Conservation (phyloP, 2,113 vertebrate species). For the Epinephelus fuscoguttatus region DNA sequence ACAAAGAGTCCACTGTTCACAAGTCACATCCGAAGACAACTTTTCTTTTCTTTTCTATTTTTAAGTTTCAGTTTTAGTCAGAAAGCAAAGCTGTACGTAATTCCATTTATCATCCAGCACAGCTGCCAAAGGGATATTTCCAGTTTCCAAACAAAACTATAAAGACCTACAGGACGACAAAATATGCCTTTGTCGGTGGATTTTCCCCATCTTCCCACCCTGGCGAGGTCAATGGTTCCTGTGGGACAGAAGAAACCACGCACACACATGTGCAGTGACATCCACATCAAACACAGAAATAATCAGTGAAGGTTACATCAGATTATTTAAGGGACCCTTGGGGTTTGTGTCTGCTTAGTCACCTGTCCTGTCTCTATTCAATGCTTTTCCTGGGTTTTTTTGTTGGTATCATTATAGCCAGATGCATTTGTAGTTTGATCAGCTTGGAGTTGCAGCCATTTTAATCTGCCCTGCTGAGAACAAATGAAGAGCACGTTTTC, state of each 20-base stretch:
- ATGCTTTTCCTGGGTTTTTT: not conserved
- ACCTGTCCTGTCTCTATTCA: not conserved
- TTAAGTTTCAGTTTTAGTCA: conserved; percentile 41
- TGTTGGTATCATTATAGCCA: not conserved
- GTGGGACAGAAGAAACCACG: not conserved
- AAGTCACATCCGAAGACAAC: too few relatives aligned
- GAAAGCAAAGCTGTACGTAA: too few relatives aligned
- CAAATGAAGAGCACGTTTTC: not conserved
- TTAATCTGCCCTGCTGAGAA: not conserved
- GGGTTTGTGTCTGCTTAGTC: not conserved
- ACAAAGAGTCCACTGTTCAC: conserved; percentile 15
- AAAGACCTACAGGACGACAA: too few relatives aligned
- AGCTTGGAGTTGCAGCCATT: not conserved
- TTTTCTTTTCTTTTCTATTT: not conserved
- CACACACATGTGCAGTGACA: not conserved
- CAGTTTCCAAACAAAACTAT: too few relatives aligned
- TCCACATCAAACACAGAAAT: not conserved
- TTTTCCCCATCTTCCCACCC: not conserved
- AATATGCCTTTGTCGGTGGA: not conserved
- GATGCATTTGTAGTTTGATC: not conserved
- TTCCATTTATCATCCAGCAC: not conserved
- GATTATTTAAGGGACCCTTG: not conserved
- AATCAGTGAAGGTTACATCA: not conserved
- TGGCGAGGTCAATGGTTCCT: not conserved
- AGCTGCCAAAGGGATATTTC: not conserved